Conservation (phyloP, 1,140 invertebrate species). For the Rhopalosiphum maidis region DNA sequence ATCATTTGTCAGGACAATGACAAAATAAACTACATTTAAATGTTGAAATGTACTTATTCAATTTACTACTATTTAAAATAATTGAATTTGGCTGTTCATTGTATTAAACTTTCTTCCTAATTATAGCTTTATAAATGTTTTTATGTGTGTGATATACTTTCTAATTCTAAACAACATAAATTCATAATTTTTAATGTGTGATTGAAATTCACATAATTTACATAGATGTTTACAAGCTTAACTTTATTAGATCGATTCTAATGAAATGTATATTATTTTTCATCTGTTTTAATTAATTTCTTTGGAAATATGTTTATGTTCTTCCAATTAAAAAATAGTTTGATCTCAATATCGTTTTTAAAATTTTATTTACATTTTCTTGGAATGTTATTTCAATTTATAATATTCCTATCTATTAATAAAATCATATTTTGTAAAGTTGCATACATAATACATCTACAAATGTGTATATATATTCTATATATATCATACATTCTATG, state of each 20-base stretch:
- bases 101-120: neutral
- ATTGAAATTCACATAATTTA: neutral
- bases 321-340: slow-evolving; percentile 10
- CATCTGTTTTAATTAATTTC: neutral
- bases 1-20: neutral
- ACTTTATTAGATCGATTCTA: neutral
- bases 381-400: neutral
- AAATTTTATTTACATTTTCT: slow-evolving; percentile 9
- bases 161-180: neutral
- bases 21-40: neutral
- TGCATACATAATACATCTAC: neutral
- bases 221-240: neutral
- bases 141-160: neutral
- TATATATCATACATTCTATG: neutral
- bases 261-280: neutral
- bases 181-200: neutral
- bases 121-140: neutral
- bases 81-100: neutral
- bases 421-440: neutral
- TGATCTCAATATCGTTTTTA: neutral
- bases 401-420: neutral
- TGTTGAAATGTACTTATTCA: neutral
- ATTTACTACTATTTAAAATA: neutral
- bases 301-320: neutral
- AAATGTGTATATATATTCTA: neutral